Conservation (phyloP, 2,888 invertebrate species). For the Dolichopus griseipennis region DNA sequence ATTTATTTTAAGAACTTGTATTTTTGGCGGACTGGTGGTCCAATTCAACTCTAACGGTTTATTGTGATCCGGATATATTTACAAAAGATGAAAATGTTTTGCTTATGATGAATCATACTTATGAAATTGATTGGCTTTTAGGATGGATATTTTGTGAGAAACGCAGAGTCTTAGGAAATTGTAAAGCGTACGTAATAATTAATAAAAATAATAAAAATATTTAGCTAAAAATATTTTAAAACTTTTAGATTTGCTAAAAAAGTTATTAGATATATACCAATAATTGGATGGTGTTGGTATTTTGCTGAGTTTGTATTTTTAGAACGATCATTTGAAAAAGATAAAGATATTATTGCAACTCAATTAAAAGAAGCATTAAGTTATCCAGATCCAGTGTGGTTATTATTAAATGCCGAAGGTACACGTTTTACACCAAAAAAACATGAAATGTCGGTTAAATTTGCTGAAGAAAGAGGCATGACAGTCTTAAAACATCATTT, state of each 20-base stretch:
- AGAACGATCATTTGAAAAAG: conserved; percentile 84
- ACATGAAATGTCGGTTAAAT: conserved; percentile 76
- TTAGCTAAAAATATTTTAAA: no score
- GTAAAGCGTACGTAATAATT: conserved; percentile 66
- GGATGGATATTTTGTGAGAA: conserved; percentile 84
- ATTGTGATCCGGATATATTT: conserved; percentile 68
- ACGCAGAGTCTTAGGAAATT: conserved; percentile 77
- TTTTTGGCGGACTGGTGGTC: conserved; percentile 95
- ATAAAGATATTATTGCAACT: conserved; percentile 68
- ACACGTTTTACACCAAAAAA: conserved; percentile 84
- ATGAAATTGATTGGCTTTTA: conserved; percentile 92
- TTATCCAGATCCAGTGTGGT: conserved; percentile 85
- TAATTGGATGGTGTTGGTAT: conserved; percentile 95
- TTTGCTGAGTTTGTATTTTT: conserved; percentile 91
- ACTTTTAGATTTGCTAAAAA: conserved; percentile 59
- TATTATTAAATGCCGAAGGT: conserved; percentile 86
- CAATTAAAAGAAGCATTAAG: conserved; percentile 75
- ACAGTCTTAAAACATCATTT: conserved; percentile 80
- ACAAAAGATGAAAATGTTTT: conserved; percentile 83
- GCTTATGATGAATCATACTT: conserved; percentile 88
- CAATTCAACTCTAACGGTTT: conserved; percentile 60
- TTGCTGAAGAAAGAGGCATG: conserved; percentile 77
- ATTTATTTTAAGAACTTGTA: conserved; percentile 62
- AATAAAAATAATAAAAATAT: no score
- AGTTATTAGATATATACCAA: conserved; percentile 80